Conservation (phyloP, 2,797 vertebrate genomes). For the Eurystomus glaucurus region DNA sequence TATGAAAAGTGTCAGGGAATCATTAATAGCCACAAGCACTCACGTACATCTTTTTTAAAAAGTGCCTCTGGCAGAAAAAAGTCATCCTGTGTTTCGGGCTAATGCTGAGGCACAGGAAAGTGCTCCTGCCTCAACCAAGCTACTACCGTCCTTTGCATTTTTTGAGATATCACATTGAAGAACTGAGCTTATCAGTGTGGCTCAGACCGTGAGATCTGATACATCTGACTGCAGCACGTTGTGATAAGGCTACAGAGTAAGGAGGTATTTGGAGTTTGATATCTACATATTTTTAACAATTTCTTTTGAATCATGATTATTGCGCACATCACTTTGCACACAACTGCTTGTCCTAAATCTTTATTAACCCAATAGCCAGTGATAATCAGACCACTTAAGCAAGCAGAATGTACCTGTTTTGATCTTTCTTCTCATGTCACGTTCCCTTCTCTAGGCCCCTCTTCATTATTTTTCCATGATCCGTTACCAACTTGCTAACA, state of each 20-base stretch:
- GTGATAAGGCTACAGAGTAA: background rate
- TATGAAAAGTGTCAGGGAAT: background rate
- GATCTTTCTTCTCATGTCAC: background rate
- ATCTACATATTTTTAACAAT: background rate
- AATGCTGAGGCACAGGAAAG: background rate
- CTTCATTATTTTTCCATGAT: background rate
- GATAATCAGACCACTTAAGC: background rate
- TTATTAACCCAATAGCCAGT: background rate
- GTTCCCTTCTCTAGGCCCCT: background rate
- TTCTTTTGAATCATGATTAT: background rate
- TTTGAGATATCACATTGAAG: background rate
- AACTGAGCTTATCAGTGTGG: background rate
- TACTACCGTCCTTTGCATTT: background rate
- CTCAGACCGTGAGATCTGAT: background rate
- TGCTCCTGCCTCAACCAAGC: background rate
- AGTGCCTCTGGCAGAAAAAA: slow-evolving; percentile 2
- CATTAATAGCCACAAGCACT: slow-evolving; percentile 21
- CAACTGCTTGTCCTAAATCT: background rate
- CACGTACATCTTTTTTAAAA: background rate
- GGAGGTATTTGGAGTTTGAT: background rate
- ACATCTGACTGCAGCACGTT: fast-evolving
- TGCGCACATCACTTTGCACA: background rate
- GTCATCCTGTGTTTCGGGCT: background rate
- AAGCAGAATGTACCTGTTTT: background rate
- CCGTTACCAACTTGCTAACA: background rate